Percentiles rank a stretch among this genome's conserved stretches.
Evolutionary conservation across 2,797 vertebrate species (phyloP).

Genomic region (Poecile montanus): DNA sequence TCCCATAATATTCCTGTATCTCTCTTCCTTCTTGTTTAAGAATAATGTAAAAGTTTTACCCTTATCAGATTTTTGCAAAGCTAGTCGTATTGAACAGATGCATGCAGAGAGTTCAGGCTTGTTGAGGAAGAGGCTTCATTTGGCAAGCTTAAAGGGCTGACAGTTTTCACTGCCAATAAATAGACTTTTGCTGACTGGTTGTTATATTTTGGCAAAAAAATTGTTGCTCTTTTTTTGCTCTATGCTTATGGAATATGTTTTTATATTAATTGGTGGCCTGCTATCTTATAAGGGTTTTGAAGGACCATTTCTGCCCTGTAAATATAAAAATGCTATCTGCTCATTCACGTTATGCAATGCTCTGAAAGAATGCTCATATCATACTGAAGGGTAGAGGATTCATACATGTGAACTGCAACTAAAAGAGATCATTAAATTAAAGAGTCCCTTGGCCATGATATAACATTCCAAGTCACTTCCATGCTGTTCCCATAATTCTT

Average conservation of each 20-base stretch:
- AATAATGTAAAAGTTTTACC: background rate
- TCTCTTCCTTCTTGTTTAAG: background rate
- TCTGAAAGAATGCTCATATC: constrained; percentile 33
- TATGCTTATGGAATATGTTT: background rate
- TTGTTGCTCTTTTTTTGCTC: background rate
- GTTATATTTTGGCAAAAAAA: background rate
- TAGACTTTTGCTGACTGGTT: background rate
- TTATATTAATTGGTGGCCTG: background rate
- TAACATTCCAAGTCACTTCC: constrained; percentile 47
- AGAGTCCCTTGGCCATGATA: constrained; percentile 48
- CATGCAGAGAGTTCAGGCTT: background rate
- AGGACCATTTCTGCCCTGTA: background rate
- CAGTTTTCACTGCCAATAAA: background rate
- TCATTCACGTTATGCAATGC: background rate
- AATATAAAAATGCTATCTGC: background rate
- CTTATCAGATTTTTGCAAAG: background rate
- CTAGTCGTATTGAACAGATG: background rate
- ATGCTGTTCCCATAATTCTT: constrained; percentile 57
- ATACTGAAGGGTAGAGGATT: constrained; percentile 62
- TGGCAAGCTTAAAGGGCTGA: background rate
- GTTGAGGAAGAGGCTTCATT: background rate
- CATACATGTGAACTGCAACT: constrained; percentile 55
- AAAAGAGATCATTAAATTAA: constrained; percentile 61
- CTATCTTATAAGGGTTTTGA: background rate
- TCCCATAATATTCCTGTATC: background rate